Base-by-base conservation (phyloP, 1,140 invertebrate species). In the Leptinotarsa defecta region DNA sequence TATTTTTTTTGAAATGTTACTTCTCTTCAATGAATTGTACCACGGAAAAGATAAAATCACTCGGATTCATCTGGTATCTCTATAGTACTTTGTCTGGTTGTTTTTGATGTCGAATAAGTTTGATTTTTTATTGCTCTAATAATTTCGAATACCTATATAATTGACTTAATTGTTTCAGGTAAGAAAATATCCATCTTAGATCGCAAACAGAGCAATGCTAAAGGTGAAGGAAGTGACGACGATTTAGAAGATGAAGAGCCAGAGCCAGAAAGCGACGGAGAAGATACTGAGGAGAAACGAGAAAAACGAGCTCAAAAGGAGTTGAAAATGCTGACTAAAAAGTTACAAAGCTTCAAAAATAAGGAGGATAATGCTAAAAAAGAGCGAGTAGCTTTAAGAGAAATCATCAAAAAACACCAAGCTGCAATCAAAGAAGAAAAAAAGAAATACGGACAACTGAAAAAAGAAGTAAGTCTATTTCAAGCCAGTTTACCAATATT, bases 401-500 rank as follows among this genome's bases (percentile, higher is more conserved):
- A 93, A 80, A 90, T 93, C 76, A 90, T 95, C 80, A 94, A 94
- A 79, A 94, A 94, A 81, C 92, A 94, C 82, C 92, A 94, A 78
- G 88, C 90, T 5, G 87, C 92, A 72, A 87, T 95, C 13, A 93
- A 91, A 79, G 91, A 92, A 63, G 93, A 93, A 79, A 92, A 92
- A 79, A 92, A 91, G 79, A 93, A 92, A 84, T 94, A 90, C 81
- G 93, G 92, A 81, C 89, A 89, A 67, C 83, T 96, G 48, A 93
- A 95, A 84, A 94, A 94, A 79, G 94, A 96, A 87, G 93, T 95
- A 83, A 93, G 92, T 71, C 13, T 57, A 61, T 71, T 17, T n/a
- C 17, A 57, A 17, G 17, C 34, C 11, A 8, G 34, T 43, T 13
- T 24, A 20, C 3, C 24, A 11, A 68, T 43, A 2, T 8, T 43